These are phyloP conservation scores for Lophochroa leadbeateri DNA, from an alignment of 2,113 vertebrate genomes.

Conservation along the genomic window DNA sequence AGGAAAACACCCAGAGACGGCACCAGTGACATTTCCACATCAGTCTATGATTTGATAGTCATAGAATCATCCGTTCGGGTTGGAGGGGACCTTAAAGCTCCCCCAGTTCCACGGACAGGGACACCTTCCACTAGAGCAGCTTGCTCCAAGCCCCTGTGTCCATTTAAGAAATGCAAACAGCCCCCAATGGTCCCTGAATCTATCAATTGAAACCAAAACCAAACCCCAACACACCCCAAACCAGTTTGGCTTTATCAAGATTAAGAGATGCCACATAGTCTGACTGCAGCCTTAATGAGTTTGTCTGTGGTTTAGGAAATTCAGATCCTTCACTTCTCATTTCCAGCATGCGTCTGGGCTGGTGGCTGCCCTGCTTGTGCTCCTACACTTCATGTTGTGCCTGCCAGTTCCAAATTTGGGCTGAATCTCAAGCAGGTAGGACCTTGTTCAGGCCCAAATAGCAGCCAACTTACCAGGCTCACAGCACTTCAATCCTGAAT, in stretches of 20 bases:
- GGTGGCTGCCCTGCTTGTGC: neutral
- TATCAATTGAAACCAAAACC: neutral
- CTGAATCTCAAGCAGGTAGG: neutral
- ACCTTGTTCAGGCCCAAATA: neutral
- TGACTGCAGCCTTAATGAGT: neutral
- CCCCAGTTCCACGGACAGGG: rapidly evolving
- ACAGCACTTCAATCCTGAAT: neutral
- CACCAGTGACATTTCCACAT: neutral
- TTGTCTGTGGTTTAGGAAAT: neutral
- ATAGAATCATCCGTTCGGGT: neutral
- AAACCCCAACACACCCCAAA: neutral
- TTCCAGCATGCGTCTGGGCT: neutral
- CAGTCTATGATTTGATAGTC: rapidly evolving
- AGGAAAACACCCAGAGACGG: neutral
- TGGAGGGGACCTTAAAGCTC: neutral
- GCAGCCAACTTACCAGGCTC: neutral
- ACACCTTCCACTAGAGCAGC: neutral
- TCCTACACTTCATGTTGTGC: neutral
- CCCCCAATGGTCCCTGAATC: neutral
- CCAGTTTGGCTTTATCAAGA: neutral
- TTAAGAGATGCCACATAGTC: neutral
- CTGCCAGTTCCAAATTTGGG: neutral
- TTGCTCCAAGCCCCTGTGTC: neutral
- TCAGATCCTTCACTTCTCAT: neutral
- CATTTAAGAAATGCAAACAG: neutral